phyloP scores from a whole-genome alignment of 2,113 vertebrate species.

The Albula glossodonta region DNA sequence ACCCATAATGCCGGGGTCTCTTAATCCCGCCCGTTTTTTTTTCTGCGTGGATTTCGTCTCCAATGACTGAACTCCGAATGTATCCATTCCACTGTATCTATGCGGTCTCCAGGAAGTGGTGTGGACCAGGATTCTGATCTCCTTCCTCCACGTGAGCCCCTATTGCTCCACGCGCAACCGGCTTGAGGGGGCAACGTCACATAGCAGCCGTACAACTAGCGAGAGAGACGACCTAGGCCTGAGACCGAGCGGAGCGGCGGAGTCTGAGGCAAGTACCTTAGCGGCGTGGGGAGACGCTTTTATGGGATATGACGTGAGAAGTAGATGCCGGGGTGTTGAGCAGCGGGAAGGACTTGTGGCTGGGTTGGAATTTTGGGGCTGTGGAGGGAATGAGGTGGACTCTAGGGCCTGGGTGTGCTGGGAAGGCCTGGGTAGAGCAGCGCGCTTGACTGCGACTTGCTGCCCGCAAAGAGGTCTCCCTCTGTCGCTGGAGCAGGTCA shows the following conservation, averaged over 20 bases:
- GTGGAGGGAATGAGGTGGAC: constrained; percentile 17
- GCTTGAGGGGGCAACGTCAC: constrained; percentile 37
- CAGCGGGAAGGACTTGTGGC: not conserved
- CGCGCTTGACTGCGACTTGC: constrained; percentile 17
- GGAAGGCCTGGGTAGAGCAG: constrained; percentile 10
- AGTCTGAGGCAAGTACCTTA: constrained; percentile 22
- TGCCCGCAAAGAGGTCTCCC: constrained; percentile 7
- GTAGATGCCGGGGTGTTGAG: not conserved
- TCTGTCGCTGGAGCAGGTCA: constrained; percentile 12
- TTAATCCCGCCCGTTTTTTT: not conserved
- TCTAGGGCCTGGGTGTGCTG: constrained; percentile 34
- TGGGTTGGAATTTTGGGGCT: not conserved
- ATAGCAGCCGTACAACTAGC: constrained; percentile 1
- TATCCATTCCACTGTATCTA: not conserved
- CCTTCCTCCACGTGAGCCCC: constrained; percentile 42
- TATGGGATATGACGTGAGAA: not conserved
- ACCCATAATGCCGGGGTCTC: not conserved
- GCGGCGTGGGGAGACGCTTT: not conserved
- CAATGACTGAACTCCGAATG: constrained; percentile 27
- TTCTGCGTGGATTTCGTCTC: constrained; percentile 8
- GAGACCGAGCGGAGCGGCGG: constrained; percentile 30
- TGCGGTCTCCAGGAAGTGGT: constrained; percentile 44
- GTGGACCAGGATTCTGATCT: constrained; percentile 21
- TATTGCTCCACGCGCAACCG: constrained; percentile 47
- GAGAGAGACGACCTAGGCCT: constrained; percentile 2